A percentile compares a stretch with the other conserved stretches of the same genome.
phyloP scores from a whole-genome alignment of 2,888 invertebrate genomes.

The Macrophya alboannulata region DNA sequence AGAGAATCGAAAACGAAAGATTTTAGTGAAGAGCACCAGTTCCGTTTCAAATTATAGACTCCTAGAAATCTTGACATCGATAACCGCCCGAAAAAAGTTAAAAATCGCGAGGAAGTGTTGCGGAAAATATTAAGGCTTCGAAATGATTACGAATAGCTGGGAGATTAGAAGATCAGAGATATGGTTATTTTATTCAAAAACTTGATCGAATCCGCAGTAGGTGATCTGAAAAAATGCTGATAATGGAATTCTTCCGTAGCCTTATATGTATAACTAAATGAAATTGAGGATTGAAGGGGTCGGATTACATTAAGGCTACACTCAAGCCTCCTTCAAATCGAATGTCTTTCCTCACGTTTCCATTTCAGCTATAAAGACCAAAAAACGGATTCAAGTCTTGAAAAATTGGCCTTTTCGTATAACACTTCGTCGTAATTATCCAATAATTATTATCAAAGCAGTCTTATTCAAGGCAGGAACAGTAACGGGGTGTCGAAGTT shows the following conservation, averaged over 20 bases:
- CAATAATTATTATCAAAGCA: not conserved
- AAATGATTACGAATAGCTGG: not conserved
- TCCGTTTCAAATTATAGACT: not conserved
- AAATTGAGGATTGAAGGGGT: not conserved
- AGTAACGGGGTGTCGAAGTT: too few relatives aligned
- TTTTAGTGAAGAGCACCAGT: not conserved
- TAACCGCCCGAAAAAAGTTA: not conserved
- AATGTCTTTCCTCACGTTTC: not conserved
- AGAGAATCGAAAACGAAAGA: not conserved
- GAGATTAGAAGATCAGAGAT: not conserved
- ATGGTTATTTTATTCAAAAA: constrained; percentile 5
- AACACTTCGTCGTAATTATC: not conserved
- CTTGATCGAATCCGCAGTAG: not conserved
- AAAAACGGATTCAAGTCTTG: not conserved
- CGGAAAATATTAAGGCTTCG: not conserved
- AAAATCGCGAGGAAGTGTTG: not conserved
- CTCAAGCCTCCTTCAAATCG: not conserved
- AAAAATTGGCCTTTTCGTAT: not conserved
- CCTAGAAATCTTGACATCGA: not conserved
- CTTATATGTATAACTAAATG: not conserved
- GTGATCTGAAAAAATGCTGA: not conserved
- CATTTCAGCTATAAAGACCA: not conserved
- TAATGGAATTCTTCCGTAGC: not conserved
- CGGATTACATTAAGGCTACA: not conserved
- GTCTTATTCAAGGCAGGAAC: not conserved